These are phyloP conservation scores for Karalla daura DNA, from an alignment of 2,797 vertebrate species.

Conservation along the genomic window DNA sequence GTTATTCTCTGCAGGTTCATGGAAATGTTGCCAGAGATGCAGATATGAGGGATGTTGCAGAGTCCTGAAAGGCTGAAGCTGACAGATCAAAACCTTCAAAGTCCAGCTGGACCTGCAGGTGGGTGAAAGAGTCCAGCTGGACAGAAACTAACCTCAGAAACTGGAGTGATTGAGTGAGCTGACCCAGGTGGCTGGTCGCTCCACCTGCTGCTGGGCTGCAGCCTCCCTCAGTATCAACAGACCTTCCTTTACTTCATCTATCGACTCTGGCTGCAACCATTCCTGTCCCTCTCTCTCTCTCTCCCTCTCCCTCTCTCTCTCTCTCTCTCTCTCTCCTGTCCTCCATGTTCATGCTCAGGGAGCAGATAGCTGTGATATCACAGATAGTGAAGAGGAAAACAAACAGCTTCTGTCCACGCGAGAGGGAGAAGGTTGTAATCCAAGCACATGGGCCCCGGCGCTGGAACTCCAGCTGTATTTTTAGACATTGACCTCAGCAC, in stretches of 20 bases:
- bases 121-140: too few species aligned
- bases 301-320: neutral
- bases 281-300: neutral
- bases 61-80: too few species aligned
- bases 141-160: constrained; percentile 5
- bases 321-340: neutral
- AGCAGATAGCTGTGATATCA: neutral
- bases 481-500: constrained; percentile 46
- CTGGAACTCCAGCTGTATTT: constrained; percentile 47
- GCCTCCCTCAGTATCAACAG: neutral
- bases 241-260: neutral
- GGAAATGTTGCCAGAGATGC: too few species aligned
- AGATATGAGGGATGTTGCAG: too few species aligned
- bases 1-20: too few species aligned
- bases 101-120: too few species aligned
- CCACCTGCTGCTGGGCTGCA: neutral
- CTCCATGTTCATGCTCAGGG: neutral
- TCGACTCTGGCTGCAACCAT: neutral
- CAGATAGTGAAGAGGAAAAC: neutral
- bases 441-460: constrained; percentile 30
- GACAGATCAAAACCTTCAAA: too few species aligned
- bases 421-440: constrained; percentile 45
- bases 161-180: too few species aligned
- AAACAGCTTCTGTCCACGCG: neutral
- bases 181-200: neutral